Conservation (phyloP, 2,888 invertebrate genomes). For the Linnaemya tessellans region DNA sequence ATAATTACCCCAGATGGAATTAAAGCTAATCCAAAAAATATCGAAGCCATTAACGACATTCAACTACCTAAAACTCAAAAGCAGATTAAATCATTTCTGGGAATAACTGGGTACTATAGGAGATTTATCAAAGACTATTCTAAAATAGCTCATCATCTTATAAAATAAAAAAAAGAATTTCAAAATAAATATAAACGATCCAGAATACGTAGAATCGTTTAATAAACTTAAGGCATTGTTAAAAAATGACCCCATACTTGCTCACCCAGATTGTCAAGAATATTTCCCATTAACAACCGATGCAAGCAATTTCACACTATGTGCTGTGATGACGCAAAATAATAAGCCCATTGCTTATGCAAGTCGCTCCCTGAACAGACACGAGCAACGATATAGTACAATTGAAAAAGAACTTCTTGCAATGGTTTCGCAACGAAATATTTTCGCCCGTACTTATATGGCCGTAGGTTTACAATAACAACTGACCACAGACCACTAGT, state of each 20-base stretch:
- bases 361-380: slow-evolving; percentile 17
- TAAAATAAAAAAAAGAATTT: slow-evolving; percentile 13
- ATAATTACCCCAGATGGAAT: not conserved
- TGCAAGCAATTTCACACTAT: slow-evolving; percentile 3
- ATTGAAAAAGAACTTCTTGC: too few species aligned
- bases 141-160: slow-evolving; percentile 20
- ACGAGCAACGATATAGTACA: slow-evolving; percentile 20
- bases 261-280: too few species aligned
- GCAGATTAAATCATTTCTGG: too few species aligned
- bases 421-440: too few species aligned
- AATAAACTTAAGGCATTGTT: too few species aligned
- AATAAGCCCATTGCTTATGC: slow-evolving; percentile 3
- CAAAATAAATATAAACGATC: slow-evolving; percentile 7
- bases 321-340: not conserved
- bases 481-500: too few species aligned
- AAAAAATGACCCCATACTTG: too few species aligned
- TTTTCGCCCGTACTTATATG: too few species aligned
- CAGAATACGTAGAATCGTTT: not conserved
- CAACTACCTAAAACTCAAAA: too few species aligned
- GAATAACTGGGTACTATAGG: too few species aligned
- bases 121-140: too few species aligned
- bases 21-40: not conserved
- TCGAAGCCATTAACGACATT: slow-evolving; percentile 16
- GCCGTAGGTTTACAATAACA: not conserved
- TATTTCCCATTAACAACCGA: too few species aligned